Evolutionary conservation across 2,888 invertebrate species (phyloP), one percentile per base, ranked within the genome.

Genomic region (Diplazon laetatorius): DNA sequence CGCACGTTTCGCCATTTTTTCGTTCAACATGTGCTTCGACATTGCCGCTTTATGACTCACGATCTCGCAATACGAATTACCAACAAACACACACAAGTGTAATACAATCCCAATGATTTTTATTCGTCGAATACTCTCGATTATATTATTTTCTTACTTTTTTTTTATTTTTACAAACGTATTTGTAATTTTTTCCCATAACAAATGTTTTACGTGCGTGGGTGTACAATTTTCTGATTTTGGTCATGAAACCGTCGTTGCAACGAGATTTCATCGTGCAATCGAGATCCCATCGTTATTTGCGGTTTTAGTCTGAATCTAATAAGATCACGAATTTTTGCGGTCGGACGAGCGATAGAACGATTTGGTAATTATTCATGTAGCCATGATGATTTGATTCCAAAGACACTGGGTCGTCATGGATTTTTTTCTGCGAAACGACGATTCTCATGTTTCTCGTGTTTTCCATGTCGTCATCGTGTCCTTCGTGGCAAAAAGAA

Each of bases 281-380:
- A 44, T 55, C 20, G 16, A 46, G 52, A 10, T 59, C 16, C 42
- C n/a, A n/a, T 68, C 48, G 18, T 16, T 16, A 39, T 65, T 72
- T 39, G 72, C 69, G 68, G 71, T 71, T 76, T 73, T 57, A 16
- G 35, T 59, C 59, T 18, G 68, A 83, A 85, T 85, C 86, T 87
- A 88, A 88, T 88, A 87, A 88, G 88, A 89, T 89, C 89, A 89
- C 89, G 89, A 89, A 89, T 89, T 89, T 89, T 89, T 87, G 89
- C 87, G 89, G 89, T 89, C 85, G 83, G 83, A 57, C 59, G 52
- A 59, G 48, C 62, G 63, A 62, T 60, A 69, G 37, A 44, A 10
- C 52, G 60, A 78, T 50, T 74, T 60, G 35, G 59, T 59, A 75
- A 78, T 78, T 78, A 75, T 60, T 25, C 42, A n/a, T n/a, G n/a